These are phyloP conservation scores for Drosophila ochracea DNA, from an alignment of 2,888 invertebrate genomes.

Conservation along the genomic window DNA sequence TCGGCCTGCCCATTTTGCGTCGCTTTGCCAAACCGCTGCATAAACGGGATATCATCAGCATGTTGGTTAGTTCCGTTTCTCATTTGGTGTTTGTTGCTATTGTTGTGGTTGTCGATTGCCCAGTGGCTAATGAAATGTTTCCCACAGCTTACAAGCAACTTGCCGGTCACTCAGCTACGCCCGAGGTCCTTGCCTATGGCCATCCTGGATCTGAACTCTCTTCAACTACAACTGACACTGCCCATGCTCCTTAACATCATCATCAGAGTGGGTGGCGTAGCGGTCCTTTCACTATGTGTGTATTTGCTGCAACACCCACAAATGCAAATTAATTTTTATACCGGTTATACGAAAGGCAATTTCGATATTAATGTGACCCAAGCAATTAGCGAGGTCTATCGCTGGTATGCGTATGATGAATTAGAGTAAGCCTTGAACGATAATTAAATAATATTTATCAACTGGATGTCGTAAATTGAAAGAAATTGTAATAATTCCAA, in stretches of 20 bases:
- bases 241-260: conserved; percentile 19
- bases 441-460: conserved; percentile 13
- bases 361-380: conserved; percentile 63
- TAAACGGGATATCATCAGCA: conserved; percentile 51
- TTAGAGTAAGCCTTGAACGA: conserved; percentile 36
- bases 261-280: conserved; percentile 8
- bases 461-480: not conserved
- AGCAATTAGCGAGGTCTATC: conserved; percentile 63
- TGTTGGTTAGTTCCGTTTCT: conserved; percentile 49
- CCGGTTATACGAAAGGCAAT: conserved; percentile 28
- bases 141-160: conserved; percentile 46
- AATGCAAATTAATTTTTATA: conserved; percentile 23
- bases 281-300: conserved; percentile 18
- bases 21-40: not conserved
- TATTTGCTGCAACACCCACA: conserved; percentile 19
- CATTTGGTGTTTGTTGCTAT: not conserved
- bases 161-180: conserved; percentile 23
- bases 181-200: conserved; percentile 16
- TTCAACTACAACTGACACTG: conserved; percentile 31
- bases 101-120: not conserved
- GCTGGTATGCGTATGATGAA: conserved; percentile 59
- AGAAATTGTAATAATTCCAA: not conserved
- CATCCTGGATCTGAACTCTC: conserved; percentile 11
- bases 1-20: conserved; percentile 53
- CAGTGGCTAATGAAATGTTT: conserved; percentile 11